Conservation (phyloP, 2,888 invertebrate species). For the Leptinotarsa tumamoca region DNA sequence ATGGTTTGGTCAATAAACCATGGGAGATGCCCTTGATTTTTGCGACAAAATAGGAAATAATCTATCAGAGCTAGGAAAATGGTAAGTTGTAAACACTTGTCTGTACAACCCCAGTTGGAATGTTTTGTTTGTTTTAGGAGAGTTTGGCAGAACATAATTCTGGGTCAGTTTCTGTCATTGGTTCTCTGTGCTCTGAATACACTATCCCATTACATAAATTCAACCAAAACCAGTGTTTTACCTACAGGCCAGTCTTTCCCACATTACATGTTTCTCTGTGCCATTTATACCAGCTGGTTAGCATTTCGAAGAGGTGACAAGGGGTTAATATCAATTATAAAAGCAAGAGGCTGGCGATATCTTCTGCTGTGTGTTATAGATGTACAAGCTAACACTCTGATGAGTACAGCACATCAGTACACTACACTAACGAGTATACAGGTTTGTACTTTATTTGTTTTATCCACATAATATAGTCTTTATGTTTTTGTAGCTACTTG, state of each 20-base stretch:
- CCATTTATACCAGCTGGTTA: slow-evolving; percentile 82
- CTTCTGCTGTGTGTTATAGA: slow-evolving; percentile 82
- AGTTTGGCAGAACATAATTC: slow-evolving; percentile 78
- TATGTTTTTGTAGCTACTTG: slow-evolving; percentile 77
- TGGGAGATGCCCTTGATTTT: slow-evolving; percentile 66
- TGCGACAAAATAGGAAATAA: slow-evolving; percentile 77
- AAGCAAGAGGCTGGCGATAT: slow-evolving; percentile 82
- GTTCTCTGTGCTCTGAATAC: slow-evolving; percentile 83
- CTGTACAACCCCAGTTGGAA: neutral
- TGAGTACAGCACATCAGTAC: slow-evolving; percentile 84
- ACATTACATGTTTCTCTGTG: slow-evolving; percentile 81
- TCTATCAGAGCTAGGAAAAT: slow-evolving; percentile 77
- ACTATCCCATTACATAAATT: slow-evolving; percentile 77
- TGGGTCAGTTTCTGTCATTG: slow-evolving; percentile 82
- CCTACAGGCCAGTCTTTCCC: slow-evolving; percentile 86
- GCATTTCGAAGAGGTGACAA: slow-evolving; percentile 76
- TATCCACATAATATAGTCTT: slow-evolving; percentile 3
- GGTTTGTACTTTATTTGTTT: slow-evolving; percentile 63
- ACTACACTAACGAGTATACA: slow-evolving; percentile 80
- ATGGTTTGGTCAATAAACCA: slow-evolving; percentile 47
- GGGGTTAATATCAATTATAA: slow-evolving; percentile 74
- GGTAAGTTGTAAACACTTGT: slow-evolving; percentile 66
- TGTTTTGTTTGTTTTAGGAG: slow-evolving; percentile 67
- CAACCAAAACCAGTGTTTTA: slow-evolving; percentile 77
- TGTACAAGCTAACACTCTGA: slow-evolving; percentile 87